Conservation (phyloP, 2,113 vertebrate genomes). For the Cheilinus undulatus region DNA sequence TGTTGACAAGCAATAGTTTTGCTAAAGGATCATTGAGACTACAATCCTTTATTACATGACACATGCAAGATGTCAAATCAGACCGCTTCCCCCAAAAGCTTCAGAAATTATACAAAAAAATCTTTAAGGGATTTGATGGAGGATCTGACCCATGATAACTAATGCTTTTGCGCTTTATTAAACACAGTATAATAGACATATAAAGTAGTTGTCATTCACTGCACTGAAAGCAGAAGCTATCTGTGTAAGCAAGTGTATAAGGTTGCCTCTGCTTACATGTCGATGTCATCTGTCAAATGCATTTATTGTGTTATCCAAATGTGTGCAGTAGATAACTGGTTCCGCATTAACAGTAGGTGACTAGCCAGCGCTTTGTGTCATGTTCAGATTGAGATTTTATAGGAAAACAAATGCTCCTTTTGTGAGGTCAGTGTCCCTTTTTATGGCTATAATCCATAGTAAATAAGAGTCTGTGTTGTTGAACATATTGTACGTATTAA, state of each 20-base stretch:
- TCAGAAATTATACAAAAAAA: constrained; percentile 21
- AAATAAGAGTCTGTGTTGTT: constrained; percentile 78
- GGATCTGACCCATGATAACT: constrained; percentile 36
- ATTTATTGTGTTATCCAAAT: constrained; percentile 67
- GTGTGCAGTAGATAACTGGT: constrained; percentile 73
- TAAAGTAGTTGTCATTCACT: constrained; percentile 37
- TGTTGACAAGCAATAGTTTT: constrained; percentile 35
- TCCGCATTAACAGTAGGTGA: constrained; percentile 65
- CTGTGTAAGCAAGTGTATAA: constrained; percentile 60
- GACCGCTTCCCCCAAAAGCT: neutral
- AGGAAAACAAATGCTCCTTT: constrained; percentile 75
- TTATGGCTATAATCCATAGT: constrained; percentile 81
- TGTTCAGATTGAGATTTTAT: constrained; percentile 76
- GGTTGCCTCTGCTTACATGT: constrained; percentile 54
- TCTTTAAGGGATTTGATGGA: constrained; percentile 22
- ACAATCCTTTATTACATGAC: constrained; percentile 1
- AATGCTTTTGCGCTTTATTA: constrained; percentile 44
- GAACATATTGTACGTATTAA: constrained; percentile 80
- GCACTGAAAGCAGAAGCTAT: constrained; percentile 50
- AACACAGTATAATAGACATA: constrained; percentile 38
- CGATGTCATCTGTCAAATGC: constrained; percentile 68
- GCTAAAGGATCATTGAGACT: constrained; percentile 20
- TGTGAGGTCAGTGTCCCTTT: constrained; percentile 79
- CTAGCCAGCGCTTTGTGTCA: constrained; percentile 77
- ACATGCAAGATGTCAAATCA: constrained; percentile 11